Evolutionary conservation across 2,888 invertebrate species (phyloP), one percentile per base, ranked within the genome.

Genomic region (Tenthredo notha): DNA sequence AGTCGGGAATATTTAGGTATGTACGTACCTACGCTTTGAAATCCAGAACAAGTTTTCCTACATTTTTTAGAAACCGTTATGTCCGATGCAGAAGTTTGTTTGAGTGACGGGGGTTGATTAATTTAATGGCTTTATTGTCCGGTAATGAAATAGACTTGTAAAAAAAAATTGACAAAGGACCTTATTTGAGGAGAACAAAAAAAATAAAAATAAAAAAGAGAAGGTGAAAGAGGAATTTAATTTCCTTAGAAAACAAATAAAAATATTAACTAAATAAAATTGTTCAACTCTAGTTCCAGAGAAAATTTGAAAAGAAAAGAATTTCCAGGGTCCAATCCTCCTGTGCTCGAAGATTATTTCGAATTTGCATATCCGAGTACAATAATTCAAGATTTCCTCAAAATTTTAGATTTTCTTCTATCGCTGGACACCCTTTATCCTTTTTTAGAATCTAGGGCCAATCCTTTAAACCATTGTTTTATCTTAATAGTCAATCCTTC

Each of bases 81-180:
- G 10, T n/a, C 47, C 25, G 75, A 15, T 47, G 47, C 47, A 47
- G 47, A 47, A 47, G 47, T 29, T 21, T n/a, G 50, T 1, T 50
- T 75, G 21, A 50, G 75, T 75, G 50, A 50, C 47, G 47, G 21
- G 50, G 75, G 21, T n/a, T 75, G 29, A 75, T 75, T 50, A 75
- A 50, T 75, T 75, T 47, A 50, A 47, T 75, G 25, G 75, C 43
- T 25, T 10, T 9, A 12, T 47, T 47, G 21, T 75, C 47, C 47
- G 72, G n/a, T 37, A 72, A 72, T 40, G 72, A 47, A 47, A 75
- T 75, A 43, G 43, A 47, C 47, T 75, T 47, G 3, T n/a, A 6
- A 15, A 21, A 47, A 40, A 47, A 75, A 75, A 75, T 25, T 65
- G 72, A 72, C 72, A 58, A 58, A 58, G 58, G 18, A 47, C 47